Conservation (phyloP, 2,113 vertebrate species). For the Petrocephalus zakoni region DNA sequence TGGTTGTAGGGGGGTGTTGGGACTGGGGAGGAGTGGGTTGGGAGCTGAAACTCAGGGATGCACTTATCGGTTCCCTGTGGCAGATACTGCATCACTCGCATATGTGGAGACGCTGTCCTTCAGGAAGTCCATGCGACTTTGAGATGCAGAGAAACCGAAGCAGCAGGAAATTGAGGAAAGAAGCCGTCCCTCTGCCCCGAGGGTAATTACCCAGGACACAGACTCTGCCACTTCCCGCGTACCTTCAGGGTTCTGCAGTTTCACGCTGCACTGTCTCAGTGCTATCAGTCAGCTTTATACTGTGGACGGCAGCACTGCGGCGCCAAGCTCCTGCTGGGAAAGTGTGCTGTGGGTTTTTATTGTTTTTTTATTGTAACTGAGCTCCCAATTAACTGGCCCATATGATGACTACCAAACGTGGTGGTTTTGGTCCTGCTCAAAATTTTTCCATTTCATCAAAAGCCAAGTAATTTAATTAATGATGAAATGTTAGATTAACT, state of each 20-base stretch:
- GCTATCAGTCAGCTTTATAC: background rate
- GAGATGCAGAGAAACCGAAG: background rate
- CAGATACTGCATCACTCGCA: background rate
- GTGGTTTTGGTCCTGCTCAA: background rate
- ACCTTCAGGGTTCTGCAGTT: background rate
- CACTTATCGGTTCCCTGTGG: slow-evolving; percentile 58
- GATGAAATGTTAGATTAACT: too few relatives aligned
- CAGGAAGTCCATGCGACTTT: background rate
- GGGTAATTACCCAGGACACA: background rate
- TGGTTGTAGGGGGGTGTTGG: background rate
- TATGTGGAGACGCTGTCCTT: background rate
- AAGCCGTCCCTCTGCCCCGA: background rate
- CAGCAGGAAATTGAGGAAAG: background rate
- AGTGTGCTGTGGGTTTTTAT: background rate
- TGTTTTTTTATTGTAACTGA: background rate
- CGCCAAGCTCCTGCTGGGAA: background rate
- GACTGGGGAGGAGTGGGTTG: background rate
- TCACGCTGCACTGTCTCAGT: background rate
- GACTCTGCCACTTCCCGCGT: background rate
- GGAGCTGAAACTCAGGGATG: background rate
- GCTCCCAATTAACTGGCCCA: background rate
- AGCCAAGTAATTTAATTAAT: background rate
- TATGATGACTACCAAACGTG: background rate
- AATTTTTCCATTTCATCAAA: background rate
- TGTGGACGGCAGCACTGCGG: background rate